These are phyloP conservation scores for Caenorhabditis sp. DNA, from an alignment of 2,888 invertebrate genomes.

Conservation along the genomic window DNA sequence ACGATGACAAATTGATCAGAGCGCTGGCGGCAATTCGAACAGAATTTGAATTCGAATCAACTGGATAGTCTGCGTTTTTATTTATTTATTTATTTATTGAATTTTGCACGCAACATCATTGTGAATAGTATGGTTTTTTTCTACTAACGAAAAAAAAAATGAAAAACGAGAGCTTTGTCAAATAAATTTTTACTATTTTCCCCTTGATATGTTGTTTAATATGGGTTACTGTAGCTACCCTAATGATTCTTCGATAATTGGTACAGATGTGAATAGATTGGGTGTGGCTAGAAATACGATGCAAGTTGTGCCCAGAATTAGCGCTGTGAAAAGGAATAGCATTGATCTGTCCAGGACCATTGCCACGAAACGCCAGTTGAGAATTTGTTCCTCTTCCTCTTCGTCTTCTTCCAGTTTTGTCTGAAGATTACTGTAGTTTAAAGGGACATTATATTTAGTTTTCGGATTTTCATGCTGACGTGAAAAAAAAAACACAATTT, in stretches of 20 bases:
- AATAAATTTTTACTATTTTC: background rate
- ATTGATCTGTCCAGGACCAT: conserved; percentile 69
- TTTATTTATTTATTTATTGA: background rate
- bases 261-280: conserved; percentile 15
- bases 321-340: conserved; percentile 57
- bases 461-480: too few species aligned
- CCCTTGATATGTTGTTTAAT: background rate
- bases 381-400: conserved; percentile 64
- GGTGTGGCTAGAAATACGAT: conserved; percentile 41
- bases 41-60: background rate
- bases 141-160: background rate
- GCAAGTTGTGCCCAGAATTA: conserved; percentile 22
- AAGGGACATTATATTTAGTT: too few species aligned
- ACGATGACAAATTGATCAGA: background rate
- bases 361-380: conserved; percentile 68
- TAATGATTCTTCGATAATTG: conserved; percentile 13
- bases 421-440: too few species aligned
- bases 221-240: too few species aligned
- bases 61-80: background rate
- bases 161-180: background rate
- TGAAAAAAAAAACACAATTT: too few species aligned
- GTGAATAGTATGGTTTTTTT: background rate
- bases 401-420: conserved; percentile 64
- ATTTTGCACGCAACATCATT: background rate
- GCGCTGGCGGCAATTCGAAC: background rate